Evolutionary conservation across 92 coral and sea anemone species (phyloP).

Genomic region (Pocillopora grandis): DNA sequence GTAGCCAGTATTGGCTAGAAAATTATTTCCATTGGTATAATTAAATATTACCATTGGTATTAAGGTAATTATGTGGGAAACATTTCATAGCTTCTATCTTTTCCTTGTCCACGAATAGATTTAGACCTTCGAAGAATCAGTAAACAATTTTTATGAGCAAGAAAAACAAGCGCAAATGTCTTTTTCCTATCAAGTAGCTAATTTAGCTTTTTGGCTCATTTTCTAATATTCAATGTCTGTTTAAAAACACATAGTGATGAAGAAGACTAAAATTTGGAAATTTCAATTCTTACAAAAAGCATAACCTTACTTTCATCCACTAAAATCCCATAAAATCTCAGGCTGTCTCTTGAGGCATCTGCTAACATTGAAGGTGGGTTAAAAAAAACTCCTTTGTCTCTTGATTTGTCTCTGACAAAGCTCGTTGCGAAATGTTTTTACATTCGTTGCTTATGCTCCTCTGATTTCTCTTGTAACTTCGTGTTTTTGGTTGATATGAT

Average conservation of each 20-base stretch:
- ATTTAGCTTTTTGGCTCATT: background rate
- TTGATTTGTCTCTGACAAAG: background rate
- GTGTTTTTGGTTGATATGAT: too few species aligned
- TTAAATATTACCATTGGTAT: too few species aligned
- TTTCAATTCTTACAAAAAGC: too few species aligned
- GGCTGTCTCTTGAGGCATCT: slow-evolving; percentile 42
- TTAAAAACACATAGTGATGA: too few species aligned
- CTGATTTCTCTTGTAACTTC: too few species aligned
- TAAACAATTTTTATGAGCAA: background rate
- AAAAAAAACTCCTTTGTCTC: background rate
- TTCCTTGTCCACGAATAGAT: background rate
- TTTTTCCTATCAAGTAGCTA: background rate
- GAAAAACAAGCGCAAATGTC: background rate
- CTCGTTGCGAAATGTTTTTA: background rate
- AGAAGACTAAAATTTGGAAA: too few species aligned
- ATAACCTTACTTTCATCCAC: too few species aligned
- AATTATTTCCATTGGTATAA: too few species aligned
- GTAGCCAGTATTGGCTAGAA: too few species aligned
- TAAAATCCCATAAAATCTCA: too few species aligned
- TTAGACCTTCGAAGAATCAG: background rate
- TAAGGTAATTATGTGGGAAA: background rate
- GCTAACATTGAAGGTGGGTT: slow-evolving; percentile 49
- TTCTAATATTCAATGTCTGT: background rate
- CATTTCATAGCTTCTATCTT: background rate
- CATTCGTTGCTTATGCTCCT: background rate